Conservation (phyloP, 2,888 invertebrate species). For the Oxyteleia sp. region DNA sequence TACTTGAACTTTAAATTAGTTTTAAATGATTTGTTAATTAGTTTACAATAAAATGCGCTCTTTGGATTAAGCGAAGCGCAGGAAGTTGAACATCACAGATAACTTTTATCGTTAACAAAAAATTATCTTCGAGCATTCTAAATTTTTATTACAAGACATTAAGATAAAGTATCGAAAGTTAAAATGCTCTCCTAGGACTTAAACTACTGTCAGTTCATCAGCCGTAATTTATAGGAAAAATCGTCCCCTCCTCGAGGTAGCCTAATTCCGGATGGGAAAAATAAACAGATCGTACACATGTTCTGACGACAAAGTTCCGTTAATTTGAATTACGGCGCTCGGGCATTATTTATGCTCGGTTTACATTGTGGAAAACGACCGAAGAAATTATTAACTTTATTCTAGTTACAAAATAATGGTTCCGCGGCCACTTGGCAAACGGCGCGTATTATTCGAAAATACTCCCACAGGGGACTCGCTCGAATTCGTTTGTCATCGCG, state of each 20-base stretch:
- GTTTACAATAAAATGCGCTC: no score
- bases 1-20: no score
- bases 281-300: conserved; percentile 63
- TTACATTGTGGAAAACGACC: conserved; percentile 36
- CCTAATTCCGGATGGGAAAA: conserved; percentile 58
- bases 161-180: no score
- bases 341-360: conserved; percentile 59
- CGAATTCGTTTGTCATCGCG: conserved; percentile 61
- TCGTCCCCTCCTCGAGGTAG: conserved; percentile 12
- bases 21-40: no score
- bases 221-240: conserved; percentile 39
- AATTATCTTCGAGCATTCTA: no score
- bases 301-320: conserved; percentile 42
- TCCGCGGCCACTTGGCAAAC: conserved; percentile 50
- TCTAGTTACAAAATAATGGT: conserved; percentile 50
- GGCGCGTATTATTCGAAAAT: conserved; percentile 58
- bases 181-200: not conserved
- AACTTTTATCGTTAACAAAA: no score
- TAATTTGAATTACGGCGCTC: conserved; percentile 54
- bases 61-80: no score
- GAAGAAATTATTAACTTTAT: conserved; percentile 59
- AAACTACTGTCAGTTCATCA: conserved; percentile 8
- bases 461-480: conserved; percentile 33
- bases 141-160: not conserved
- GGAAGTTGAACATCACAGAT: no score